phyloP scores from a whole-genome alignment of 2,113 vertebrate species.

The Alaudala cheleensis region DNA sequence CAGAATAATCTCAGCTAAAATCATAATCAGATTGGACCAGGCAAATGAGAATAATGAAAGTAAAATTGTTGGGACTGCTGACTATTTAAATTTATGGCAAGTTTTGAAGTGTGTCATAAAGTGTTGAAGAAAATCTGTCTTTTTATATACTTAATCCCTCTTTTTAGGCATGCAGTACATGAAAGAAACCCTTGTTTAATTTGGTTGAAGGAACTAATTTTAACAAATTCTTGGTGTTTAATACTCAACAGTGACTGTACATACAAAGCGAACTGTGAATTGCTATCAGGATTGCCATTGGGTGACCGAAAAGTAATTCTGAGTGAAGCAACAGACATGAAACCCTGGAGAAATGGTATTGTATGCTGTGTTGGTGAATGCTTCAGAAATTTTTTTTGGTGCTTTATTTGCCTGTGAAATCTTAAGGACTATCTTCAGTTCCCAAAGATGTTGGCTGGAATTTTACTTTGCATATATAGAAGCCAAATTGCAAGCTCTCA shows the following conservation, averaged over 20 bases:
- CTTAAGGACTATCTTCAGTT: background rate
- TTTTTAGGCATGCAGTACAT: background rate
- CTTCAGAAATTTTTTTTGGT: background rate
- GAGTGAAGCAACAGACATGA: slow-evolving; percentile 19
- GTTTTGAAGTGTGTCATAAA: background rate
- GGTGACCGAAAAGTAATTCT: background rate
- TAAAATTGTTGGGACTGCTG: background rate
- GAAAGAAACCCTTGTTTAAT: background rate
- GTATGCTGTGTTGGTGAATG: background rate
- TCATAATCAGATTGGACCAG: background rate
- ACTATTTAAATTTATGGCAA: background rate
- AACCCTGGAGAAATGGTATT: slow-evolving; percentile 66
- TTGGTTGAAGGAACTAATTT: background rate
- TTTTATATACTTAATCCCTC: background rate
- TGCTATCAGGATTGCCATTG: background rate
- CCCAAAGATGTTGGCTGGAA: background rate
- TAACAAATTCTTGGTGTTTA: background rate
- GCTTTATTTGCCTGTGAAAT: background rate
- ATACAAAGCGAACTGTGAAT: background rate
- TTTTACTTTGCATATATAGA: background rate
- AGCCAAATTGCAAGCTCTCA: background rate
- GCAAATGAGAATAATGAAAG: background rate
- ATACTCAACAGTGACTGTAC: slow-evolving; percentile 41
- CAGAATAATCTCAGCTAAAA: background rate
- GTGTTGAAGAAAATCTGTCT: background rate